A percentile compares a stretch with the other conserved stretches of the same genome.
Conservation (phyloP, 2,113 vertebrate species). For the Cheilinus undulatus region DNA sequence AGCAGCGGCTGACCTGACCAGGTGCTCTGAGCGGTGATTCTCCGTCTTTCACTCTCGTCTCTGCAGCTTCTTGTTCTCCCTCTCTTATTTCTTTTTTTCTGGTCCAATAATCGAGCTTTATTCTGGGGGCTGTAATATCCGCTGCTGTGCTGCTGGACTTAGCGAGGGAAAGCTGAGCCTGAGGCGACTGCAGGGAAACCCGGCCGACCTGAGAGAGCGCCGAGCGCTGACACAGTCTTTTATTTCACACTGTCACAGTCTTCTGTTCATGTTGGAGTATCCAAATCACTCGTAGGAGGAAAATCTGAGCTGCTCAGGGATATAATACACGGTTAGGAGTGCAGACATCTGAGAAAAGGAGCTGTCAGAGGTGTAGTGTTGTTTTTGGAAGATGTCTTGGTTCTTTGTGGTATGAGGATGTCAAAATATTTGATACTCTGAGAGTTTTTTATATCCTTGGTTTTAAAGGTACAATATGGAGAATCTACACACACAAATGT, state of each 20-base stretch:
- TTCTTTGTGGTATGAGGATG: too few species aligned
- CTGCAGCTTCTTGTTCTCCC: conserved; percentile 4
- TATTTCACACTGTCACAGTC: not conserved
- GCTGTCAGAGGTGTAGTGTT: too few species aligned
- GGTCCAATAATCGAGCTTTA: conserved; percentile 35
- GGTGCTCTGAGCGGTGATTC: conserved; percentile 19
- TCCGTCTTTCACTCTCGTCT: not conserved
- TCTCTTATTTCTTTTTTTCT: not conserved
- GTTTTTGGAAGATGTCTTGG: too few species aligned
- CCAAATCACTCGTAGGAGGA: not conserved
- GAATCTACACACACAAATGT: too few species aligned
- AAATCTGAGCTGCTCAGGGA: not conserved
- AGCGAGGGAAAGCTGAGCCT: conserved; percentile 65
- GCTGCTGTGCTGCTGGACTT: conserved; percentile 72
- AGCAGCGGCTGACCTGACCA: conserved; percentile 6
- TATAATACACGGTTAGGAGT: too few species aligned
- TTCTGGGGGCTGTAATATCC: conserved; percentile 78
- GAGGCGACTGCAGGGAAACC: conserved; percentile 45
- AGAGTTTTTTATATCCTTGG: too few species aligned
- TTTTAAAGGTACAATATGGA: too few species aligned
- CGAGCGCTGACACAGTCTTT: not conserved
- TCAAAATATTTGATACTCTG: too few species aligned
- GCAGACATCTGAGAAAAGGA: too few species aligned
- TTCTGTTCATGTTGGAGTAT: not conserved
- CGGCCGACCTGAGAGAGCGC: conserved; percentile 13